Evolutionary conservation across 1,140 invertebrate genomes (phyloP).

Genomic region (Phortica variegata): DNA sequence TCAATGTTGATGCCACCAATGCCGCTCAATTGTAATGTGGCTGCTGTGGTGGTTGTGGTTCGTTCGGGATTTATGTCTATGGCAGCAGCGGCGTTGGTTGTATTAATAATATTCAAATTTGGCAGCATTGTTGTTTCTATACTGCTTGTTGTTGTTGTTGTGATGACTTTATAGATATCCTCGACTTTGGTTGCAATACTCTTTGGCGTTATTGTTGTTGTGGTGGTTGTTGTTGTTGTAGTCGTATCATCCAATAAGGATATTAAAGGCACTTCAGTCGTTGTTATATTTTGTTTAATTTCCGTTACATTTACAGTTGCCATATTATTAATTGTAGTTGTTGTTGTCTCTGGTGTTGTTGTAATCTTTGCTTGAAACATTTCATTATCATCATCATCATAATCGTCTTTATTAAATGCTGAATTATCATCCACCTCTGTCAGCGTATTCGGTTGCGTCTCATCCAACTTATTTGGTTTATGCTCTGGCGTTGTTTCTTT

Average conservation of each 20-base stretch:
- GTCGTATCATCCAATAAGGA: constrained; percentile 38
- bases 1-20: constrained; percentile 13
- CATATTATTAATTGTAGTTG: constrained; percentile 7
- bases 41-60: constrained; percentile 2
- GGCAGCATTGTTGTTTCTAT: constrained; percentile 2
- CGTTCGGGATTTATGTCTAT: constrained; percentile 11
- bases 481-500: constrained; percentile 20
- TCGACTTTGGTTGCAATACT: constrained; percentile 1
- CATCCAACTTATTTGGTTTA: background rate
- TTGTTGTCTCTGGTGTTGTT: constrained; percentile 10
- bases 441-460: background rate
- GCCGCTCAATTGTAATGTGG: constrained; percentile 8
- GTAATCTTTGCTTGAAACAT: constrained; percentile 26
- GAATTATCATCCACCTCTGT: background rate
- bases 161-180: constrained; percentile 12
- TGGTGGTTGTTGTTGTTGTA: constrained; percentile 8
- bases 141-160: constrained; percentile 10
- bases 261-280: constrained; percentile 30
- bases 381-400: constrained; percentile 11
- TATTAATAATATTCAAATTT: constrained; percentile 11
- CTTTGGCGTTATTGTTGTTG: constrained; percentile 7
- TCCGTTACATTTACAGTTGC: background rate
- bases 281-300: constrained; percentile 21
- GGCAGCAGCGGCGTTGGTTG: background rate
- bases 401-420: background rate